A percentile compares a stretch with the other conserved stretches of the same genome.
These are phyloP conservation scores for Lophius piscatorius DNA, from an alignment of 2,113 vertebrate species.

Conservation along the genomic window DNA sequence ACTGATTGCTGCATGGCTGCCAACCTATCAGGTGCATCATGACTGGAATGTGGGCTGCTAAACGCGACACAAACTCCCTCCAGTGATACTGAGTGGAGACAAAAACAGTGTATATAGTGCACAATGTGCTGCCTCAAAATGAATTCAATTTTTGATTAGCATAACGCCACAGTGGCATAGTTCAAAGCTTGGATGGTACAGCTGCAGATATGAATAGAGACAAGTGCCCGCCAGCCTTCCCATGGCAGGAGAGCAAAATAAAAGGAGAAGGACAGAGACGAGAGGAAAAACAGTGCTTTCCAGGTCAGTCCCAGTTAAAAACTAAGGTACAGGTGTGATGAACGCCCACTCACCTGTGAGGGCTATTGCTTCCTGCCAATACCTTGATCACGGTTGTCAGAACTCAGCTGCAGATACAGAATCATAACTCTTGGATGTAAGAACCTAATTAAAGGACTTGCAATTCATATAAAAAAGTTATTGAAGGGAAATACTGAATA, in stretches of 20 bases:
- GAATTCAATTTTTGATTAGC: slow-evolving; percentile 66
- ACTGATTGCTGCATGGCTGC: slow-evolving; percentile 78
- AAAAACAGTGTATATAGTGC: slow-evolving; percentile 37
- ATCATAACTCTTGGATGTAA: slow-evolving; percentile 47
- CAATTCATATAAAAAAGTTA: slow-evolving; percentile 21
- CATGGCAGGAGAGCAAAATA: slow-evolving; percentile 31
- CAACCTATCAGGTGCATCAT: slow-evolving; percentile 80
- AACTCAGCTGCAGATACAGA: slow-evolving; percentile 68
- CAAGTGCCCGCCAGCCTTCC: slow-evolving; percentile 29
- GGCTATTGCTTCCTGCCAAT: slow-evolving; percentile 64
- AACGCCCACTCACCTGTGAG: slow-evolving; percentile 58
- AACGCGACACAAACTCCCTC: slow-evolving; percentile 38
- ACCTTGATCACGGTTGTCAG: slow-evolving; percentile 57
- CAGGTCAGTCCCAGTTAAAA: slow-evolving; percentile 72
- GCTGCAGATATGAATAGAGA: slow-evolving; percentile 63
- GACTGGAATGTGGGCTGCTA: slow-evolving; percentile 42
- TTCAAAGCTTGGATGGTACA: slow-evolving; percentile 65
- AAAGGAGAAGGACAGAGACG: slow-evolving; percentile 19
- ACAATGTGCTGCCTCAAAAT: slow-evolving; percentile 46
- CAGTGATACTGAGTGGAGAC: slow-evolving; percentile 51
- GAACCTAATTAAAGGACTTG: slow-evolving; percentile 22
- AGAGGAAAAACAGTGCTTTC: slow-evolving; percentile 58
- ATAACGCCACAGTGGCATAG: slow-evolving; percentile 63
- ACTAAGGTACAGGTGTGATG: slow-evolving; percentile 68
- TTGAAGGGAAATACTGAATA: slow-evolving; percentile 30